phyloP scores from a whole-genome alignment of 2,797 vertebrate species.

The Acipenser oxyrinchus region DNA sequence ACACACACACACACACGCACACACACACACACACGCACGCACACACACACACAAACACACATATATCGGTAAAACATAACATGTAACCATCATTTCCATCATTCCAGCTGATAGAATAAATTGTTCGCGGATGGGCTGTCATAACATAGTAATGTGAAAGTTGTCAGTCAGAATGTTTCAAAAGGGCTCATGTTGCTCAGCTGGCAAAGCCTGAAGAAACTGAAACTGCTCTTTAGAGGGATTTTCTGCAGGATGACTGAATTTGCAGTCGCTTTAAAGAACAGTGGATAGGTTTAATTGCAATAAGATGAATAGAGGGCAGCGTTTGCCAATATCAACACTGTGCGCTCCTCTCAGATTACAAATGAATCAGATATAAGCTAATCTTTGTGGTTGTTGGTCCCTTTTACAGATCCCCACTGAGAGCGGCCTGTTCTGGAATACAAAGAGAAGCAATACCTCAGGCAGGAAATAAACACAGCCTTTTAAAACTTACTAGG shows the following conservation, averaged over 20 bases:
- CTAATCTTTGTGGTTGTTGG: no score
- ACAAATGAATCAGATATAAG: not conserved
- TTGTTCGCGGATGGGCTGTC: not conserved
- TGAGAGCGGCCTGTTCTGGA: no score
- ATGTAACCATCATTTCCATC: conserved; percentile 36
- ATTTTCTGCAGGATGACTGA: not conserved
- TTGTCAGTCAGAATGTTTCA: not conserved
- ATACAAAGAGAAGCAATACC: no score
- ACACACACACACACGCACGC: conserved; percentile 19
- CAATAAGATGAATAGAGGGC: not conserved
- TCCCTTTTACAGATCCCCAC: no score
- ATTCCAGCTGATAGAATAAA: conserved; percentile 15
- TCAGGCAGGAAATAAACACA: no score
- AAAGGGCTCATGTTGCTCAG: not conserved
- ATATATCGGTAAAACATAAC: conserved; percentile 24
- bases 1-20: no score
- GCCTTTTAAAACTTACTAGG: no score
- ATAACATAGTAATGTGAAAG: not conserved
- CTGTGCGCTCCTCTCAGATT: not conserved
- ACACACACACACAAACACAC: not conserved
- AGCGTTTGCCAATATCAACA: not conserved
- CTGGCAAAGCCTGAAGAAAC: not conserved
- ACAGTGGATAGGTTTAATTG: not conserved
- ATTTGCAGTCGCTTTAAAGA: not conserved
- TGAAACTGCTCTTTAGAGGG: not conserved